Base-by-base conservation (phyloP, 2,888 invertebrate species). In the Yponomeuta plumbellus region DNA sequence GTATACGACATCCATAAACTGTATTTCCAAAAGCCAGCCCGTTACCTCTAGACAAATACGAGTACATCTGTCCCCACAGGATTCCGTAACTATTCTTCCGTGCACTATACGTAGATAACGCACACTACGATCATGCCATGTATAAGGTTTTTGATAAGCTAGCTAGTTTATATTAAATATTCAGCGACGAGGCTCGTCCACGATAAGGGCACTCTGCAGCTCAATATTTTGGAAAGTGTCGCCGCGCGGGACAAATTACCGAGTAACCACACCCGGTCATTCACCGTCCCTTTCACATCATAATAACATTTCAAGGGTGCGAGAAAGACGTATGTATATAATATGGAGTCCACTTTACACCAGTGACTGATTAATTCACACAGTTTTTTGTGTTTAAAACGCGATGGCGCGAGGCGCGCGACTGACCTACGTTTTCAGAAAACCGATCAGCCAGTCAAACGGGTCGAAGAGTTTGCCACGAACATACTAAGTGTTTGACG, bases 311-410 rank as follows among this genome's bases (percentile, higher is more conserved):
- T 74, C 72, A 67, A 74, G 70, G 71, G 80, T 74, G 77, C 80
- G 85, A 87, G 83, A 83, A 82, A 87, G 86, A 88, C 76, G 77
- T 80, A 86, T 34, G 77, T 80, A 86, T 34, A 26, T 82, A 78
- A 78, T 70, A 69, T 75, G 73, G 76, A 80, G 80, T 80, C 81
- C 82, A 85, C 83, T 78, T 82, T 82, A 80, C 83, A 79, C 79
- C 81, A 81, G 80, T 76, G 80, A 75, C 80, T 86, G 84, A 86
- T 88, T 86, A 87, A 88, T 87, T 87, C 86, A 52, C 44, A 52
- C 34, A 83, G 84, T 85, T 88, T 89, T 88, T 88, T 83, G 26
- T 82, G 34, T 82, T 82, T 84, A 83, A 81, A 86, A 83, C 80
- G 79, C 80, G 80, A 81, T 80, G 82, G 77, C 76, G 78, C 44